phyloP scores from a whole-genome alignment of 1,140 invertebrate species.

The Oreohelix idahoensis region DNA sequence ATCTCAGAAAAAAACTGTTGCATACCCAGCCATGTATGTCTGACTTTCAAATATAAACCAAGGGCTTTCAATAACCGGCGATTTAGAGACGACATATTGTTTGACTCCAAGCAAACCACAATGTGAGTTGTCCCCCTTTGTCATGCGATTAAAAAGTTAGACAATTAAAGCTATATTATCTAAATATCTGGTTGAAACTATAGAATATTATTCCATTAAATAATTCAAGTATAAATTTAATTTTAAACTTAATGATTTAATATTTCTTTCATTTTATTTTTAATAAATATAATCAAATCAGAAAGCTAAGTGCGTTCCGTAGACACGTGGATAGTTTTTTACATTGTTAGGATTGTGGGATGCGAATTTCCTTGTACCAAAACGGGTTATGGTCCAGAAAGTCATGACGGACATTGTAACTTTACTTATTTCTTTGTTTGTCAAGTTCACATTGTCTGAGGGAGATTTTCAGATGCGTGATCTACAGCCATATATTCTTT shows the following conservation, averaged over 20 bases:
- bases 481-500: no score
- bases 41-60: not conserved
- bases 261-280: no score
- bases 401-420: not conserved
- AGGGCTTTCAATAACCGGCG: not conserved
- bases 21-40: not conserved
- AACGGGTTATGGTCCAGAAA: not conserved
- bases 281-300: no score
- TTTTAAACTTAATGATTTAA: no score
- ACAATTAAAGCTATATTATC: not conserved
- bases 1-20: no score
- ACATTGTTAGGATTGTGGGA: constrained; percentile 19
- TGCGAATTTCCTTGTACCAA: constrained; percentile 34
- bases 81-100: not conserved
- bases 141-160: not conserved
- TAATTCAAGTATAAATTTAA: no score
- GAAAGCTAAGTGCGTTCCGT: not conserved
- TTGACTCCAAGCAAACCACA: not conserved
- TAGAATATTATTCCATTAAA: not conserved
- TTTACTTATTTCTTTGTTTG: not conserved
- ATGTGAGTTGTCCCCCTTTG: not conserved
- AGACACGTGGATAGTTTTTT: not conserved
- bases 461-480: no score
- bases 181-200: not conserved
- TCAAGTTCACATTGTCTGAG: no score